These are phyloP conservation scores for Melitaea cinxia DNA, from an alignment of 1,140 invertebrate species.

Conservation along the genomic window DNA sequence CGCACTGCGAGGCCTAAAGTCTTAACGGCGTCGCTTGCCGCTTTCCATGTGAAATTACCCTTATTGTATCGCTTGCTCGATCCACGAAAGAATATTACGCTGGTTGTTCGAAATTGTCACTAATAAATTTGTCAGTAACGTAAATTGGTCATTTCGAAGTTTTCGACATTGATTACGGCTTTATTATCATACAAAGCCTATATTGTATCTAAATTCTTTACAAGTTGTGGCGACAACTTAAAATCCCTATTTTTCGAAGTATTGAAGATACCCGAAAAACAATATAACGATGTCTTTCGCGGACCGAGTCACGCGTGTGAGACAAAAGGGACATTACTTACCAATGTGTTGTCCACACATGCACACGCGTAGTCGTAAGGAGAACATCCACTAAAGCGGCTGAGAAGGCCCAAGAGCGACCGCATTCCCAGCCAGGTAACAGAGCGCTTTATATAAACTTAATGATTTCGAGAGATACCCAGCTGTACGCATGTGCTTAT, in stretches of 20 bases:
- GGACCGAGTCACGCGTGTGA: conserved; percentile 55
- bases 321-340: conserved; percentile 67
- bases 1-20: conserved; percentile 65
- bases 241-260: too few species aligned
- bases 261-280: too few species aligned
- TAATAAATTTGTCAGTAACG: too few species aligned
- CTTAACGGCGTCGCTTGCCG: conserved; percentile 74
- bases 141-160: too few species aligned
- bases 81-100: conserved; percentile 55
- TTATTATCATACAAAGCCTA: too few species aligned
- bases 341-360: conserved; percentile 80
- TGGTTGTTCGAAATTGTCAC: too few species aligned
- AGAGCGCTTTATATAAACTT: conserved; percentile 69
- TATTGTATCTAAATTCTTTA: too few species aligned
- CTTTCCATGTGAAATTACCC: conserved; percentile 66
- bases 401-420: conserved; percentile 82
- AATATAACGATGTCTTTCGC: too few species aligned
- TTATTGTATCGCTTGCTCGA: conserved; percentile 54
- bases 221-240: too few species aligned
- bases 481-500: conserved; percentile 69
- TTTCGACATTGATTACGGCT: too few species aligned
- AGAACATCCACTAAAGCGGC: conserved; percentile 82
- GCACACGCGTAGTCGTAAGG: conserved; percentile 81
- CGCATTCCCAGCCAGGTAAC: conserved; percentile 82
- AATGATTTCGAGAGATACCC: conserved; percentile 57